Conservation (phyloP, 2,113 vertebrate genomes). For the Callipepla californica region DNA sequence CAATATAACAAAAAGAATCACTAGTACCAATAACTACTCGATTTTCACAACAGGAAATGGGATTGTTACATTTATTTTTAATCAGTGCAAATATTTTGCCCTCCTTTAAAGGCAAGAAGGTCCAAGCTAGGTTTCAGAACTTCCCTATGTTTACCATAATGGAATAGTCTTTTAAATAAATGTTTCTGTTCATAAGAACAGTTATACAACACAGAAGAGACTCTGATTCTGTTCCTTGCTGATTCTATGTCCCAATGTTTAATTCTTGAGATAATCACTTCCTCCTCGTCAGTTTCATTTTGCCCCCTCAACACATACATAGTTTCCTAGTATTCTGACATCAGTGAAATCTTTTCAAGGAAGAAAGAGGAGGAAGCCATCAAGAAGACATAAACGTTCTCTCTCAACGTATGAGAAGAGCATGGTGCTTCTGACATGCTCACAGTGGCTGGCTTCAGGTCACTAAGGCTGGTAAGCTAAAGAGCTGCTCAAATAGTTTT, state of each 20-base stretch:
- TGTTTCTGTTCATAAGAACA: neutral
- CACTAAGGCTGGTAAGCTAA: neutral
- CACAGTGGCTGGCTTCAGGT: neutral
- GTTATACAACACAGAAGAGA: neutral
- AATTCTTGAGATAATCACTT: neutral
- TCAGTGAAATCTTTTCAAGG: neutral
- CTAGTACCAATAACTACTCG: slow-evolving; percentile 21
- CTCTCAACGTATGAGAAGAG: neutral
- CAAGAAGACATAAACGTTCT: neutral
- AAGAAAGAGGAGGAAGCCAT: neutral
- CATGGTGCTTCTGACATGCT: neutral
- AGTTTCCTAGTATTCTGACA: neutral
- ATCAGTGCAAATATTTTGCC: neutral
- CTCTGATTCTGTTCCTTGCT: neutral
- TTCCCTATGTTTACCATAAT: neutral
- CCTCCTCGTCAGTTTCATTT: neutral
- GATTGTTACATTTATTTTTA: slow-evolving; percentile 25
- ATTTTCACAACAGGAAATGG: slow-evolving; percentile 20
- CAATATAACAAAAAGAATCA: slow-evolving; percentile 58
- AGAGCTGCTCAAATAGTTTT: neutral
- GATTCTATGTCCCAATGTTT: neutral
- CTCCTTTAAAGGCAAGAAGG: neutral
- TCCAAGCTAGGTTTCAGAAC: neutral
- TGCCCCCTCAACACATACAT: neutral
- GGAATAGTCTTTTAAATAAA: neutral